Evolutionary conservation across 2,113 vertebrate genomes (phyloP).

Genomic region (Scytalopus superciliaris): DNA sequence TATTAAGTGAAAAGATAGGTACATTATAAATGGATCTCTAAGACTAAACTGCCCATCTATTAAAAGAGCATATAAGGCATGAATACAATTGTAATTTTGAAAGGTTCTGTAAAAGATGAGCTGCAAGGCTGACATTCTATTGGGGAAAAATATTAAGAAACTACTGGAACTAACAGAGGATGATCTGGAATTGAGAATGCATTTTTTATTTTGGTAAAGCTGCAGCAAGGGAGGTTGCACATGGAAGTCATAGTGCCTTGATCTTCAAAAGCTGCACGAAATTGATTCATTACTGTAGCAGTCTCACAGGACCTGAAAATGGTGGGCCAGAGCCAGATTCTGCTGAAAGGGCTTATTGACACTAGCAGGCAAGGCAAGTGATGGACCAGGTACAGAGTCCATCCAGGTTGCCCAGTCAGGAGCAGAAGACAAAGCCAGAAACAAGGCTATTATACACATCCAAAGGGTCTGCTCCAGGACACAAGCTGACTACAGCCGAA

Average conservation of each 20-base stretch:
- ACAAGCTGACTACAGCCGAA: neutral
- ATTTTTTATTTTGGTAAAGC: neutral
- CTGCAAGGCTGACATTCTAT: neutral
- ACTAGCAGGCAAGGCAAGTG: neutral
- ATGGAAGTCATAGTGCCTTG: neutral
- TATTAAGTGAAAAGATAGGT: neutral
- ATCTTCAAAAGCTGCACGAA: neutral
- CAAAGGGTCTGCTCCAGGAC: neutral
- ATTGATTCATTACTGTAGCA: neutral
- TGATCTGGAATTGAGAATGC: neutral
- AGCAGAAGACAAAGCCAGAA: neutral
- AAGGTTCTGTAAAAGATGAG: neutral
- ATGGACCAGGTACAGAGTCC: neutral
- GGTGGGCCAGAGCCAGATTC: neutral
- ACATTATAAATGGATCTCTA: neutral
- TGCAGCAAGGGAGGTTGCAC: neutral
- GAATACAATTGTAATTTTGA: neutral
- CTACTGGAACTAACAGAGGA: neutral
- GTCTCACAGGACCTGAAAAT: neutral
- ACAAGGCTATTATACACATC: neutral
- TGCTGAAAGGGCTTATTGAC: neutral
- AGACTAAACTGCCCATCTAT: neutral
- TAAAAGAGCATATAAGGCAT: neutral
- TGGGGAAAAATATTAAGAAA: neutral
- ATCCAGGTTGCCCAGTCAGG: neutral